These are phyloP conservation scores for Euthynnus affinis DNA, from an alignment of 2,797 vertebrate species.

Conservation along the genomic window DNA sequence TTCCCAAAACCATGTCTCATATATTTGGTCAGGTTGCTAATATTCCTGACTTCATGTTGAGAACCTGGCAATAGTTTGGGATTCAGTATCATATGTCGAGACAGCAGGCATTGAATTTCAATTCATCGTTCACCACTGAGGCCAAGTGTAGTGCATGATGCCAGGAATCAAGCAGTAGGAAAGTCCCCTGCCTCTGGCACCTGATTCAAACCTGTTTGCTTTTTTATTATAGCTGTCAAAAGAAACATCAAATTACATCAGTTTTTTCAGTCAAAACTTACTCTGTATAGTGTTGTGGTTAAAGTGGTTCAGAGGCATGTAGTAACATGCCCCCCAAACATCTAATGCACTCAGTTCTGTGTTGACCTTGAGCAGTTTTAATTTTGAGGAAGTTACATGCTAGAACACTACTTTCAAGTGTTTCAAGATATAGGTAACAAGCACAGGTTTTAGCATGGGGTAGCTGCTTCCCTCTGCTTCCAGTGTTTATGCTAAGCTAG, in stretches of 20 bases:
- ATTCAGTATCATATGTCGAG: not conserved
- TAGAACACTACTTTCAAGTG: no score
- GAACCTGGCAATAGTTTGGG: not conserved
- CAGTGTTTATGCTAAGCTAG: no score
- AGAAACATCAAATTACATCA: not conserved
- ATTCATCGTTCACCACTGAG: no score
- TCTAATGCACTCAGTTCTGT: not conserved
- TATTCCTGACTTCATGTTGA: not conserved
- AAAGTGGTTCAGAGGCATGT: slow-evolving; percentile 11
- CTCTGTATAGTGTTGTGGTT: not conserved
- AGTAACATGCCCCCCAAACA: not conserved
- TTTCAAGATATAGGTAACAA: no score
- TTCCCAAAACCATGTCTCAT: not conserved
- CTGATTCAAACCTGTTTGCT: not conserved
- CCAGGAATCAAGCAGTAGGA: not conserved
- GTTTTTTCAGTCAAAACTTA: not conserved
- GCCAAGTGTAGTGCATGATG: no score
- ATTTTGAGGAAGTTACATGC: no score
- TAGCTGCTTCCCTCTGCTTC: no score
- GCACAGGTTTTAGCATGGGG: no score
- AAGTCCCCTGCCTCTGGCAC: not conserved
- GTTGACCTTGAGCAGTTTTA: not conserved
- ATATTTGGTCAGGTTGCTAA: not conserved
- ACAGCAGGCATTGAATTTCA: not conserved
- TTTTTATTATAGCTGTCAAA: slow-evolving; percentile 4